A percentile compares a stretch with the other conserved stretches of the same genome.
phyloP scores from a whole-genome alignment of 2,113 vertebrate genomes.

The Chloroceryle aenea region DNA sequence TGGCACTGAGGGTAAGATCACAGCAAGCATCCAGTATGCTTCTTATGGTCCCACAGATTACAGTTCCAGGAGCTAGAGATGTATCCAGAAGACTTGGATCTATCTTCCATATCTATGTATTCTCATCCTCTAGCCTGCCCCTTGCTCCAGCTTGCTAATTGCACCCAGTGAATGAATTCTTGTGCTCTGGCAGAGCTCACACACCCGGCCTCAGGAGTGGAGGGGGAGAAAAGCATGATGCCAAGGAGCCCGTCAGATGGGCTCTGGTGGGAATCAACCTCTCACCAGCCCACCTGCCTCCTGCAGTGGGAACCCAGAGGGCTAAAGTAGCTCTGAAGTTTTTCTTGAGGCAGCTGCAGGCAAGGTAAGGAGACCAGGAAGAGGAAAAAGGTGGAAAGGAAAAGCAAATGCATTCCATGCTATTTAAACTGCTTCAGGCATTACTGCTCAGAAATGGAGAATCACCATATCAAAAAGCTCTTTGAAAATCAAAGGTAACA shows the following conservation, averaged over 20 bases:
- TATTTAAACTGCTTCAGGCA: conserved; percentile 39
- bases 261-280: neutral
- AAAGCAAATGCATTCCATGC: neutral
- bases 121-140: neutral
- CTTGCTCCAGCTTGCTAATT: neutral
- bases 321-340: neutral
- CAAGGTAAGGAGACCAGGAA: neutral
- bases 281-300: neutral
- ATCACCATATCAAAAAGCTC: conserved; percentile 52
- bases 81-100: neutral
- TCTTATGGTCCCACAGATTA: neutral
- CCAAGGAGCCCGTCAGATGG: neutral
- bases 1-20: neutral
- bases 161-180: neutral
- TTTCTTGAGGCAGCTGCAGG: neutral
- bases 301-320: neutral
- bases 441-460: neutral
- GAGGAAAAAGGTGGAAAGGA: neutral
- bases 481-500: conserved; percentile 49
- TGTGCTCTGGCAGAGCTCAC: neutral
- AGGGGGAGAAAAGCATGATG: neutral
- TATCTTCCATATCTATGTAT: neutral
- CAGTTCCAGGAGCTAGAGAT: neutral
- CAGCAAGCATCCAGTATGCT: neutral
- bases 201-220: accelerated